phyloP scores from a whole-genome alignment of 30 jellyfish, hydroid and myxozoan genomes.

The Morbakka virulenta region DNA sequence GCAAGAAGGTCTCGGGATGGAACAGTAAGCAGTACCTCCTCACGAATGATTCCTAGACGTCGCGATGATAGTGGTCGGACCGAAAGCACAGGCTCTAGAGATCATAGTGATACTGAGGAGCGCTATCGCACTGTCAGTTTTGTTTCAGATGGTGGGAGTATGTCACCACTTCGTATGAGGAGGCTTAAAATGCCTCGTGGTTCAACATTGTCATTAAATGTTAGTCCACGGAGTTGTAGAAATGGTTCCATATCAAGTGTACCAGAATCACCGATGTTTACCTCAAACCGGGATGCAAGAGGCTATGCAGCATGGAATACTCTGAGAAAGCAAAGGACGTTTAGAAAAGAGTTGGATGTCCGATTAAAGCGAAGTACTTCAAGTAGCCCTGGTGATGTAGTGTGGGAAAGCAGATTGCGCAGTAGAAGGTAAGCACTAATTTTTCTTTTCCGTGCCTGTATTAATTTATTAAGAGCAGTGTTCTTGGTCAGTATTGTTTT shows the following conservation, averaged over 20 bases:
- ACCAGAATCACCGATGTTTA: slow-evolving; percentile 72
- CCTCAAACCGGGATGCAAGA: slow-evolving; percentile 59
- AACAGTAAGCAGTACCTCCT: neutral
- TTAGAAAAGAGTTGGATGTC: slow-evolving; percentile 79
- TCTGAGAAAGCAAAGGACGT: slow-evolving; percentile 80
- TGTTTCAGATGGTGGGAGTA: slow-evolving; percentile 58
- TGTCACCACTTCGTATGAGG: slow-evolving; percentile 40
- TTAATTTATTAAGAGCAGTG: no score
- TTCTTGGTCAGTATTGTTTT: no score
- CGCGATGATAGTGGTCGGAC: slow-evolving; percentile 7
- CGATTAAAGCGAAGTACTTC: slow-evolving; percentile 59
- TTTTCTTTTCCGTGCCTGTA: no score
- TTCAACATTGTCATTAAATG: slow-evolving; percentile 63
- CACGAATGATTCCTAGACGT: slow-evolving; percentile 3
- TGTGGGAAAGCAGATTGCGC: slow-evolving; percentile 23
- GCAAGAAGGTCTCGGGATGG: neutral
- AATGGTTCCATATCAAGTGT: slow-evolving; percentile 57
- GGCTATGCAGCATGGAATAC: slow-evolving; percentile 98
- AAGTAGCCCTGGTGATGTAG: slow-evolving; percentile 40
- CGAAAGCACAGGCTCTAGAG: slow-evolving; percentile 50
- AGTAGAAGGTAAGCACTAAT: slow-evolving; percentile 69
- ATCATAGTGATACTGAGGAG: slow-evolving; percentile 77
- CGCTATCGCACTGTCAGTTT: slow-evolving; percentile 66
- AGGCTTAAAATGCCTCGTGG: slow-evolving; percentile 77
- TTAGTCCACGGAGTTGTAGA: slow-evolving; percentile 76